Conservation (phyloP, 2,888 invertebrate species). For the Leptopilina myrica region DNA sequence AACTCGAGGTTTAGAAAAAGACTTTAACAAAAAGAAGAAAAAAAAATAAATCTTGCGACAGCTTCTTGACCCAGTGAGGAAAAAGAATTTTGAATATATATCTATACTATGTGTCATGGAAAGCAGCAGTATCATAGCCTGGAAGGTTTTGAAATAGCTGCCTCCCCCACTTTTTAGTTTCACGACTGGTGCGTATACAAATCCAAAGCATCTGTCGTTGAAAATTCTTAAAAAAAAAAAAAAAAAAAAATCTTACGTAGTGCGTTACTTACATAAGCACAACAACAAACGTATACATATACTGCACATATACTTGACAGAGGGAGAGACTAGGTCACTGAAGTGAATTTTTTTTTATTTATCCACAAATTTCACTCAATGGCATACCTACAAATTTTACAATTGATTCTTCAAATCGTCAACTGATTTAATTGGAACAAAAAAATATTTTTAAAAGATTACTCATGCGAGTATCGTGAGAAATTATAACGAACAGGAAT, state of each 20-base stretch:
- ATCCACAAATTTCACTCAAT: no score
- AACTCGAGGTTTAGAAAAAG: not conserved
- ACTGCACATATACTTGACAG: not conserved
- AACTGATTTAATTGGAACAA: no score
- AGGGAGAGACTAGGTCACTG: slow-evolving; percentile 33
- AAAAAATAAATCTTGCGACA: slow-evolving; percentile 6
- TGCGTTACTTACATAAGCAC: slow-evolving; percentile 22
- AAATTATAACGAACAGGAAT: no score
- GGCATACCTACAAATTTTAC: no score
- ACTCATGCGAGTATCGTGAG: no score
- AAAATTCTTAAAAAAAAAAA: slow-evolving; percentile 38
- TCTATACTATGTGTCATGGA: slow-evolving; percentile 57
- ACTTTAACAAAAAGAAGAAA: not conserved
- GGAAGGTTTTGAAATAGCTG: slow-evolving; percentile 72
- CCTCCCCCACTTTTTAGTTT: slow-evolving; percentile 41
- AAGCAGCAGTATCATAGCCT: slow-evolving; percentile 71
- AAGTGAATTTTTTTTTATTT: not conserved
- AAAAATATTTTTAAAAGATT: no score
- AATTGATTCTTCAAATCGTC: no score
- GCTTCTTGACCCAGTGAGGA: slow-evolving; percentile 39
- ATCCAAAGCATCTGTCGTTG: slow-evolving; percentile 26
- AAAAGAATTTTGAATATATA: slow-evolving; percentile 55
- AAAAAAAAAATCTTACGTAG: not conserved
- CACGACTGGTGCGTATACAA: slow-evolving; percentile 30
- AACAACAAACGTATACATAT: not conserved